Evolutionary conservation across 1,140 invertebrate genomes (phyloP).

Genomic region (Capitella teleta): DNA sequence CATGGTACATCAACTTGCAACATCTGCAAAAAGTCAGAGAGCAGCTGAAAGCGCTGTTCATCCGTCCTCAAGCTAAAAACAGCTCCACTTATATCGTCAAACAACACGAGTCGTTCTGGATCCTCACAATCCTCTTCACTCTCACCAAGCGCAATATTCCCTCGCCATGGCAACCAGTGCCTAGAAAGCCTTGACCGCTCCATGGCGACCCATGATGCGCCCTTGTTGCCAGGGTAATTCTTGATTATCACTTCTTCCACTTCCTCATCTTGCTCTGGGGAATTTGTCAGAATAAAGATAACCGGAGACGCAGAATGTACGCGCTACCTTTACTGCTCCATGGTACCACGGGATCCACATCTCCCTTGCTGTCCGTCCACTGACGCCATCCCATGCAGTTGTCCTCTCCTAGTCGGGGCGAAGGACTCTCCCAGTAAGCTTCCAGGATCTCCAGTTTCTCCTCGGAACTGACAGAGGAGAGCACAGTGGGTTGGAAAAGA

Average conservation of each 20-base stretch:
- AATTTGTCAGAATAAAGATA: no score
- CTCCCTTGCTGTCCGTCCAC: constrained; percentile 20
- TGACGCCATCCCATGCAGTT: constrained; percentile 39
- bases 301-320: no score
- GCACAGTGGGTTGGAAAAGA: constrained; percentile 31
- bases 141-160: constrained; percentile 25
- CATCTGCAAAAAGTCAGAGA: no score
- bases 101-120: constrained; percentile 40
- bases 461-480: constrained; percentile 15
- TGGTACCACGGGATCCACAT: neutral
- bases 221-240: constrained; percentile 16
- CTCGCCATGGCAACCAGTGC: constrained; percentile 44
- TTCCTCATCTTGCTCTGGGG: constrained; percentile 4
- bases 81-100: constrained; percentile 46
- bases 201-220: constrained; percentile 39
- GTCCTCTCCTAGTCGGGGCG: constrained; percentile 42
- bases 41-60: no score
- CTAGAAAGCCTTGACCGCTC: constrained; percentile 35
- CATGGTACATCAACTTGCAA: no score
- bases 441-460: constrained; percentile 39
- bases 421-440: constrained; percentile 46
- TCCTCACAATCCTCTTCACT: constrained; percentile 44
- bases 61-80: no score
- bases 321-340: no score
- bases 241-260: constrained; percentile 1